Conservation (phyloP, 1,140 invertebrate genomes). For the Zaprionus lachaisei region DNA sequence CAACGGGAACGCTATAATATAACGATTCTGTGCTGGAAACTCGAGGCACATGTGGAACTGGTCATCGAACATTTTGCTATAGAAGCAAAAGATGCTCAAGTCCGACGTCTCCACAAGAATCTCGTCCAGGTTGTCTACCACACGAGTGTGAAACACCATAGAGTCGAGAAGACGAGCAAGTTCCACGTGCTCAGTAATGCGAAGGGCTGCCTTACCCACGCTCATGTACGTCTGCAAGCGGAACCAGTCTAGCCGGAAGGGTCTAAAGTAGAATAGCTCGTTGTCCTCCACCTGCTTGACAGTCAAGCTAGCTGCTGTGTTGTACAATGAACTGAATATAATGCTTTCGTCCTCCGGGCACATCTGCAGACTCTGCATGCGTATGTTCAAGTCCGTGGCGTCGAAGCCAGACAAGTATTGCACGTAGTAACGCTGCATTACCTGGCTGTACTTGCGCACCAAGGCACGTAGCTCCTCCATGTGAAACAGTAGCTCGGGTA, state of each 20-base stretch:
- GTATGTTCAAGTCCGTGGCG: conserved; percentile 95
- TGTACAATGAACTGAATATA: conserved; percentile 96
- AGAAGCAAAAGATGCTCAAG: conserved; percentile 98
- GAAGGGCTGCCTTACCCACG: conserved; percentile 92
- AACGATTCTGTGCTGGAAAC: conserved; percentile 98
- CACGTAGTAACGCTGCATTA: conserved; percentile 98
- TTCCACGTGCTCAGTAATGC: conserved; percentile 93
- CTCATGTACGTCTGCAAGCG: conserved; percentile 98
- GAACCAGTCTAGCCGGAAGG: conserved; percentile 98
- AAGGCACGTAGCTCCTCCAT: conserved; percentile 98
- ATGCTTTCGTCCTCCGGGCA: conserved; percentile 97
- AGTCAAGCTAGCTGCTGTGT: conserved; percentile 93
- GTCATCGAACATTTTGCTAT: conserved; percentile 98
- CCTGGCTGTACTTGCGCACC: conserved; percentile 97
- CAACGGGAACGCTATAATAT: conserved; percentile 98
- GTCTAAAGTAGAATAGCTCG: conserved; percentile 97
- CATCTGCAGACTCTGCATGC: conserved; percentile 94
- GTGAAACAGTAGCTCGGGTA: conserved; percentile 98
- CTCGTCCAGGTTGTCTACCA: conserved; percentile 99
- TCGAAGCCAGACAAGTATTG: conserved; percentile 98
- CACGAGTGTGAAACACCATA: conserved; percentile 98
- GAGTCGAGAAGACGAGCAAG: conserved; percentile 97
- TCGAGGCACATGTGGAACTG: conserved; percentile 99
- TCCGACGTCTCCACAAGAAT: conserved; percentile 98
- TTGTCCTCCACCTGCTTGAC: conserved; percentile 99